These are phyloP conservation scores for Anser brachyrhynchus DNA, from an alignment of 2,113 vertebrate genomes.

Conservation along the genomic window DNA sequence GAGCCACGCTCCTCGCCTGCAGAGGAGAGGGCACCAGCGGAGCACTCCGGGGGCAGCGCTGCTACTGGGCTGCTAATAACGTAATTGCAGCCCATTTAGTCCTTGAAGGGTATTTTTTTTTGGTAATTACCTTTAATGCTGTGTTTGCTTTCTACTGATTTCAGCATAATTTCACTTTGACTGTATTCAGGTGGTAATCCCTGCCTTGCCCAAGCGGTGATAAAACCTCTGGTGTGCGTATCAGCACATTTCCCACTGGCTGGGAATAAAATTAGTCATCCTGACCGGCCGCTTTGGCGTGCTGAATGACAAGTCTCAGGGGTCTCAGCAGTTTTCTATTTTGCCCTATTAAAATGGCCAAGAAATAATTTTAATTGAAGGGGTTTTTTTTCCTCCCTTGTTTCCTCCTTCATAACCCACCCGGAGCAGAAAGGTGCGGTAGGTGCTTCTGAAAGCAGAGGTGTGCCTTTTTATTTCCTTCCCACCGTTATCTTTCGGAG, in stretches of 20 bases:
- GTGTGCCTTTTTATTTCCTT: neutral
- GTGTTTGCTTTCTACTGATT: neutral
- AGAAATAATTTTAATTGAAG: neutral
- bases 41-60: neutral
- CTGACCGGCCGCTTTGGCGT: neutral
- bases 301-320: neutral
- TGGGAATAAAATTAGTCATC: neutral
- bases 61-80: neutral
- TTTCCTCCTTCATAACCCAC: neutral
- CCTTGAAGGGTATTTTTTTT: constrained; percentile 18
- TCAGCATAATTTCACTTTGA: constrained; percentile 19
- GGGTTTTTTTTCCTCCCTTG: neutral
- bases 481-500: fast-evolving
- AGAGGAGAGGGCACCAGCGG: neutral
- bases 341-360: neutral
- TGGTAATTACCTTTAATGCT: constrained; percentile 19
- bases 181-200: neutral
- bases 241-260: neutral
- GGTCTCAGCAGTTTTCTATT: neutral
- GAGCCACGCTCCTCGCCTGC: neutral
- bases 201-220: neutral
- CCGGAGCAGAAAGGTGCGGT: neutral
- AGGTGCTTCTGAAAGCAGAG: neutral
- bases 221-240: neutral
- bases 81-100: constrained; percentile 9